These are phyloP conservation scores for Nannoperca obscura DNA, from an alignment of 2,797 vertebrate species.

Conservation along the genomic window DNA sequence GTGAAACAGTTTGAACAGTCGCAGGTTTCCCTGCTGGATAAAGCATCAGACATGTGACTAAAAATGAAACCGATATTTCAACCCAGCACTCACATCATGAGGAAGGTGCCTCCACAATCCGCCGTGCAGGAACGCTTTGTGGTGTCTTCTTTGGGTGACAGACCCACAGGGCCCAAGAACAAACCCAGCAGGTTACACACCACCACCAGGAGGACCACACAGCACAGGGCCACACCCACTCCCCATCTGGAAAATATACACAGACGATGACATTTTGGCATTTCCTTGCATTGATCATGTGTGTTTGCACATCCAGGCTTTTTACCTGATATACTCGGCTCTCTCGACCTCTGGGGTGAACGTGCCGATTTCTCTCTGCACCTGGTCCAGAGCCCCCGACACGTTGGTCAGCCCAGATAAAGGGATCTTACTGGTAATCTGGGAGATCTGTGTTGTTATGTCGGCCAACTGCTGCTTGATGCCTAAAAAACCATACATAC, in stretches of 20 bases:
- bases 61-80: neutral
- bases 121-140: constrained; percentile 82
- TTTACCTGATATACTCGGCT: constrained; percentile 69
- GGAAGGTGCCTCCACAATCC: constrained; percentile 86
- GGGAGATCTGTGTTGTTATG: constrained; percentile 72
- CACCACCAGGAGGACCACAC: constrained; percentile 87
- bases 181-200: constrained; percentile 87
- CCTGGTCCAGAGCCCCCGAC: neutral
- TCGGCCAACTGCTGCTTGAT: constrained; percentile 66
- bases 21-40: neutral
- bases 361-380: neutral
- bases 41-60: neutral
- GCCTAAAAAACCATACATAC: constrained; percentile 65
- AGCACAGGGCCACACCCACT: constrained; percentile 80
- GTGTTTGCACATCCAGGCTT: neutral
- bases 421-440: constrained; percentile 40
- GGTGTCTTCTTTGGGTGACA: constrained; percentile 77
- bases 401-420: constrained; percentile 30
- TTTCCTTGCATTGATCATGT: neutral
- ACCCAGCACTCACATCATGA: constrained; percentile 89
- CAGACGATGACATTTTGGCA: neutral
- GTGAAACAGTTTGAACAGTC: neutral
- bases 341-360: neutral
- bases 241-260: constrained; percentile 76
- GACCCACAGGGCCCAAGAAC: constrained; percentile 85